These are phyloP conservation scores for Sminthurides bifidus DNA, from an alignment of 1,140 invertebrate genomes.

Conservation along the genomic window DNA sequence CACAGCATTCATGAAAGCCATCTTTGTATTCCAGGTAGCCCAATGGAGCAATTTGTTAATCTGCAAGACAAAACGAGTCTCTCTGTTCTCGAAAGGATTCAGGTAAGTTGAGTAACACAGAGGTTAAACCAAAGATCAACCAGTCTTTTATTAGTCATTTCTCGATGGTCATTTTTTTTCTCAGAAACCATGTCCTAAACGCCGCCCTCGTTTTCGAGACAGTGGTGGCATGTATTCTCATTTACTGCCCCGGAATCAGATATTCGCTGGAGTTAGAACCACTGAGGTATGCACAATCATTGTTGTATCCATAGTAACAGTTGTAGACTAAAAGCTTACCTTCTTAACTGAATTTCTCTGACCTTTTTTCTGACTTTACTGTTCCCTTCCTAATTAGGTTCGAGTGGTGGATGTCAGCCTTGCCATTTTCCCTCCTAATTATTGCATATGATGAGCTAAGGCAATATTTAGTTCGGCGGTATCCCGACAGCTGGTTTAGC, in stretches of 20 bases:
- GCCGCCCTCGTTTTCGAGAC: constrained; percentile 64
- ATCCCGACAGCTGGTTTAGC: constrained; percentile 44
- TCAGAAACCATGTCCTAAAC: constrained; percentile 60
- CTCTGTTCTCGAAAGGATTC: constrained; percentile 54
- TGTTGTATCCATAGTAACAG: not conserved
- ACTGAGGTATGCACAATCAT: constrained; percentile 36
- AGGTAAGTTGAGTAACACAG: constrained; percentile 36
- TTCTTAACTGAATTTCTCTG: not conserved
- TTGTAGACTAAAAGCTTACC: not conserved
- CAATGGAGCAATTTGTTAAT: constrained; percentile 60
- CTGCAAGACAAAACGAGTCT: constrained; percentile 52
- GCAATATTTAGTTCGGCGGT: constrained; percentile 50
- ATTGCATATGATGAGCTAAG: constrained; percentile 67
- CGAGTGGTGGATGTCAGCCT: constrained; percentile 60
- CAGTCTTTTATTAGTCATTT: not conserved
- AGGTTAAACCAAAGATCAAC: not conserved
- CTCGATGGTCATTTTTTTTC: constrained; percentile 21
- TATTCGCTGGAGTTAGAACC: constrained; percentile 44
- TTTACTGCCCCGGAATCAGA: constrained; percentile 40
- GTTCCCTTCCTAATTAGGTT: constrained; percentile 38
- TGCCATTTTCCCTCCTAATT: constrained; percentile 63
- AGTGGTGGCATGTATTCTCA: constrained; percentile 52
- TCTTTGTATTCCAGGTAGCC: constrained; percentile 49
- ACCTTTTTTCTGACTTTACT: constrained; percentile 1
- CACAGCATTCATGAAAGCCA: constrained; percentile 55